A percentile compares a stretch with the other conserved stretches of the same genome.
phyloP scores from a whole-genome alignment of 92 coral and sea anemone genomes.

The Paramuricea clavata region DNA sequence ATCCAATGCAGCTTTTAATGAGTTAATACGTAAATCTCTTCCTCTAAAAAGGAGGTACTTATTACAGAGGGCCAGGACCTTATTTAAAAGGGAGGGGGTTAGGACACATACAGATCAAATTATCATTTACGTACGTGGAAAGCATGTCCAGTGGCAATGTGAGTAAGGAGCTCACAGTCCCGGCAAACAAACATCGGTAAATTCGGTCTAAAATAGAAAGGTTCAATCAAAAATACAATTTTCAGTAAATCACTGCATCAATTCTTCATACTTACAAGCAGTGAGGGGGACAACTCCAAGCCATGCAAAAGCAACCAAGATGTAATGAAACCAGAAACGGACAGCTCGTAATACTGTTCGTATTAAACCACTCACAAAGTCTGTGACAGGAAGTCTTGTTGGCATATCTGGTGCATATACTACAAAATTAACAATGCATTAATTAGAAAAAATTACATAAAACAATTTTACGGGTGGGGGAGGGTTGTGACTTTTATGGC shows the following conservation, averaged over 20 bases:
- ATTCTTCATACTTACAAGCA: slow-evolving; percentile 80
- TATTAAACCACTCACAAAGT: slow-evolving; percentile 89
- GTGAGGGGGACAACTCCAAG: slow-evolving; percentile 99
- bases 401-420: slow-evolving; percentile 99
- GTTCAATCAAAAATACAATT: not conserved
- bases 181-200: slow-evolving; percentile 95
- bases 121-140: slow-evolving; percentile 79
- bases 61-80: too few relatives aligned
- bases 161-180: slow-evolving; percentile 92
- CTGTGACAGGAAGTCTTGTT: slow-evolving; percentile 89
- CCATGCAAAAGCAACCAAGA: slow-evolving; percentile 98
- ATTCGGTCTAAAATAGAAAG: slow-evolving; percentile 81
- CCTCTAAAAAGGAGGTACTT: too few relatives aligned
- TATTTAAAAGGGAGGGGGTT: too few relatives aligned
- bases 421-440: not conserved
- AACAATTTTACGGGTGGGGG: too few relatives aligned
- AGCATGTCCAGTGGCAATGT: slow-evolving; percentile 96
- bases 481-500: too few relatives aligned
- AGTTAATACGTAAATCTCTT: too few relatives aligned
- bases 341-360: slow-evolving; percentile 88
- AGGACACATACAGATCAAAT: too few relatives aligned
- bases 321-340: slow-evolving; percentile 94
- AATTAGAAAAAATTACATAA: too few relatives aligned
- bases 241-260: not conserved
- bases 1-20: too few relatives aligned